Conservation (phyloP, 2,113 vertebrate genomes). For the Notothenia rossii region DNA sequence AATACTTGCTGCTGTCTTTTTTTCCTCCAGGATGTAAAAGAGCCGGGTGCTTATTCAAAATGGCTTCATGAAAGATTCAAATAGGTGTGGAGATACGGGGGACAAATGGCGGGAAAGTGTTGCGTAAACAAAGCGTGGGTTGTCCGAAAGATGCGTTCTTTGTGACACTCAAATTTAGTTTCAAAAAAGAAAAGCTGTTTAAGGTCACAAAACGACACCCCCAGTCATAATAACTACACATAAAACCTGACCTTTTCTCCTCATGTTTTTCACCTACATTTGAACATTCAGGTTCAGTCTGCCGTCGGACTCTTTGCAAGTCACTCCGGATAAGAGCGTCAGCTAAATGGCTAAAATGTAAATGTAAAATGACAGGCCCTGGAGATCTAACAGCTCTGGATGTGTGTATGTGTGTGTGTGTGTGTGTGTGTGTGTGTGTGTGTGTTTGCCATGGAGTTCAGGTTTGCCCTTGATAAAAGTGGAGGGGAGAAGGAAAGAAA, state of each 20-base stretch:
- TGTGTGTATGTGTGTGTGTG: conserved; percentile 58
- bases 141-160: conserved; percentile 7
- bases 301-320: conserved; percentile 49
- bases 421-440: conserved; percentile 63
- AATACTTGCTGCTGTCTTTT: conserved; percentile 56
- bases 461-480: conserved; percentile 76
- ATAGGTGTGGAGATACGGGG: conserved; percentile 11
- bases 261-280: conserved; percentile 51
- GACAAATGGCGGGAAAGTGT: neutral
- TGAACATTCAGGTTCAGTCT: conserved; percentile 57
- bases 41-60: conserved; percentile 56
- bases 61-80: conserved; percentile 53
- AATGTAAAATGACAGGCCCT: conserved; percentile 80
- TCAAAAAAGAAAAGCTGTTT: no score
- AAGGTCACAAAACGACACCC: neutral
- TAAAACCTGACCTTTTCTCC: conserved; percentile 34
- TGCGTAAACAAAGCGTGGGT: conserved; percentile 22
- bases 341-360: conserved; percentile 74
- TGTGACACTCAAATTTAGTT: neutral
- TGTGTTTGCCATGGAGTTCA: conserved; percentile 70
- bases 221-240: neutral
- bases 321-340: conserved; percentile 70
- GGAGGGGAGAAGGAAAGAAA: conserved; percentile 8
- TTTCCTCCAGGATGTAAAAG: neutral
- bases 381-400: conserved; percentile 78